Evolutionary conservation across 2,888 invertebrate genomes (phyloP), one percentile per base, ranked within the genome.

Genomic region (Pasiphila rectangulata): DNA sequence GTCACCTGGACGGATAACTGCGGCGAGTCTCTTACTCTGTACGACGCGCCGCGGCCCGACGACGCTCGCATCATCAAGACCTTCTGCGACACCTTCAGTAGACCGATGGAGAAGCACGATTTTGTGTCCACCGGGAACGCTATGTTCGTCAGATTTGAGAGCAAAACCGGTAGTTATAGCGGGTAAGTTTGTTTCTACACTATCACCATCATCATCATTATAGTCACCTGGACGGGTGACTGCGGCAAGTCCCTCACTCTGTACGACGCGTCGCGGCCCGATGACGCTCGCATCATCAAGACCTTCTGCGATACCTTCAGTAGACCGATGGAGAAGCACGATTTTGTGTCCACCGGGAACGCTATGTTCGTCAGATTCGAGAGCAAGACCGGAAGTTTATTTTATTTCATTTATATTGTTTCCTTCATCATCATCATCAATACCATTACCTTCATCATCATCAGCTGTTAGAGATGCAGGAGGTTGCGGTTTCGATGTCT

Each of bases 301-400:
- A 97, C 96, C 0, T 97, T 97, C 83, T 97, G 97, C 80, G 97
- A 97, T 79, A 97, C 97, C 2, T 96, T 96, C 83, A 96, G 96
- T 20, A 92, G 95, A 56, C 96, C 96, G 0, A 95, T 96, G 95
- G 96, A 97, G 80, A 97, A 96, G 67, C 95, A 96, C 64, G 96
- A 97, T 75, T 97, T 97, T 60, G 95, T 97, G 0, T 96, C 96
- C 0, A 95, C 95, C 0, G 94, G 95, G 4, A 95, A 95, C 58
- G 93, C 96, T 0, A 91, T 97, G 63, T 96, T 94, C 67, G 96
- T 97, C 0, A 90, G 96, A 54, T 96, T 96, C 73, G 96, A 96
- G 67, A 96, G 96, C 80, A 96, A 96, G 74, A 96, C 96, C 1
- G 97, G 97, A 13, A 96, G 96, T 57, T 96, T 97, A 64, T 96